phyloP scores from a whole-genome alignment of 2,888 invertebrate genomes.

The Tetheella fluctuosa region DNA sequence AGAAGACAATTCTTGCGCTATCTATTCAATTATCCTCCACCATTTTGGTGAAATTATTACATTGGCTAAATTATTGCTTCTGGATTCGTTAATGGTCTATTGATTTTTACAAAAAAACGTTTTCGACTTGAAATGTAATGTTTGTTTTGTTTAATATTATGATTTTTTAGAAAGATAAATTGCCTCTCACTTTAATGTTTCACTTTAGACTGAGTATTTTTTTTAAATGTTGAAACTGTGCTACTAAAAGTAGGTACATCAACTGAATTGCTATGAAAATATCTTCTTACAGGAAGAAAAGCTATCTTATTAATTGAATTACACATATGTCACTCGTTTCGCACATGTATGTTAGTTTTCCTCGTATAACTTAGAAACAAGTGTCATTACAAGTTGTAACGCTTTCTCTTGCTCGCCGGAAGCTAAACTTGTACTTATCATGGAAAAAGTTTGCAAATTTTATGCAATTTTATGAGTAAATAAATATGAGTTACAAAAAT shows the following conservation, averaged over 20 bases:
- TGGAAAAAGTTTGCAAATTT: conserved; percentile 3
- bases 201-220: too few species aligned
- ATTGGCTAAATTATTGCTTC: conserved; percentile 33
- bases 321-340: not conserved
- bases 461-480: not conserved
- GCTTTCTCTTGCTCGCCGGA: not conserved
- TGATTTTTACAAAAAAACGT: not conserved
- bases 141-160: too few species aligned
- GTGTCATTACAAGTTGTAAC: conserved; percentile 7
- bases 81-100: not conserved
- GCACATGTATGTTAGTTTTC: conserved; percentile 5
- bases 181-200: too few species aligned
- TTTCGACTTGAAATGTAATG: too few species aligned
- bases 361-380: conserved; percentile 1
- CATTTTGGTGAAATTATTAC: conserved; percentile 49
- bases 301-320: not conserved
- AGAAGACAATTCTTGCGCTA: conserved; percentile 45
- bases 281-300: not conserved
- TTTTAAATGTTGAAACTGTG: too few species aligned
- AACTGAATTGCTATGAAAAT: not conserved
- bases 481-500: too few species aligned
- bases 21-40: conserved; percentile 68
- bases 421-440: not conserved
- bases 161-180: too few species aligned
- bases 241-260: too few species aligned